Evolutionary conservation across 2,888 invertebrate genomes (phyloP), one percentile per base, ranked within the genome.

Genomic region (Cancer borealis): DNA sequence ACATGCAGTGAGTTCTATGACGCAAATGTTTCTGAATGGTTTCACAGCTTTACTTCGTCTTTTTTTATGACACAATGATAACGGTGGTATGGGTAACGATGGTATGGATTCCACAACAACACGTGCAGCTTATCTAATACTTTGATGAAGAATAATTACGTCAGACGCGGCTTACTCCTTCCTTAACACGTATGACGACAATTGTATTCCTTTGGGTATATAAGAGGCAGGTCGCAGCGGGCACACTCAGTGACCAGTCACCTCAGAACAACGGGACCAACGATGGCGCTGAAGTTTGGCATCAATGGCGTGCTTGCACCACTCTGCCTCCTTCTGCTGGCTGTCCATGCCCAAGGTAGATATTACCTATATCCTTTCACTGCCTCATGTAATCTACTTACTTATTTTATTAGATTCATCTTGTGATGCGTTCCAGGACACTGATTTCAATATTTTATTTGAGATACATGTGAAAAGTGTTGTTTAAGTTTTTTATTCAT

Each of bases 251-350:
- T 84, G 39, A 39, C n/a, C n/a, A 26, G 26, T n/a, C 6, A 17
- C 84, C 84, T 30, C 84, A 84, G 73, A 84, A 12, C 39, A 84
- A 84, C 84, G 30, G 39, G 84, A 39, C 84, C 39, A 84, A 84
- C 8, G 39, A 84, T 84, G 84, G 39, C 39, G 12, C 84, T 39
- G 14, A 84, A 84, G 39, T 30, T 39, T 39, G 14, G 26, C 26
- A 21, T 39, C 84, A 84, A 12, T 14, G 39, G 39, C 14, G 84
- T 84, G 84, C 8, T 39, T n/a, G 12, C 84, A 10, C 14, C 84
- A 14, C 84, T 84, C 39, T 21, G 84, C 84, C 84, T 84, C 84
- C 39, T 84, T 39, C 84, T 84, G 84, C 39, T 84, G 39, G 39
- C 84, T 84, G 84, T 17, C 39, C 30, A 39, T 17, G 39, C 84